A percentile compares a stretch with the other conserved stretches of the same genome.
phyloP scores from a whole-genome alignment of 2,113 vertebrate genomes.

The Hepsetus odoe region DNA sequence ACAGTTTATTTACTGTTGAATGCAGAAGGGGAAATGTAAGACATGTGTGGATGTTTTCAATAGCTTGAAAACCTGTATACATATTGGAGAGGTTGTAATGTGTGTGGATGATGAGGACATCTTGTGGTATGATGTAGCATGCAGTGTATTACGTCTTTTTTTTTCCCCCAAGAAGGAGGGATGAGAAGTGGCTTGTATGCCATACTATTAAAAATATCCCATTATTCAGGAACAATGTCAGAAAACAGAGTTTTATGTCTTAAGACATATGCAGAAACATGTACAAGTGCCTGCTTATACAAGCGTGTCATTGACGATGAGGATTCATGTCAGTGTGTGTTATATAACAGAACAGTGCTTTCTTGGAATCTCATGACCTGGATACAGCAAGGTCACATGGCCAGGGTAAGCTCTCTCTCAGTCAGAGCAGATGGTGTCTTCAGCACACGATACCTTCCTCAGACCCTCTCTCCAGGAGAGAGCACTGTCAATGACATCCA shows the following conservation, averaged over 20 bases:
- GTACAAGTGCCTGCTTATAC: neutral
- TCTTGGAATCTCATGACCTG: slow-evolving; percentile 57
- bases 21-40: too few species aligned
- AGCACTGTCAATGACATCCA: slow-evolving; percentile 64
- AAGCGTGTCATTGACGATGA: neutral
- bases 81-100: neutral
- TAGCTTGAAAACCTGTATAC: neutral
- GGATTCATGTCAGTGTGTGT: slow-evolving; percentile 45
- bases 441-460: slow-evolving; percentile 60
- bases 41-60: too few species aligned
- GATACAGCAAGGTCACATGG: slow-evolving; percentile 73
- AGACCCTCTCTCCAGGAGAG: slow-evolving; percentile 67
- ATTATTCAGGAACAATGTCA: too few species aligned
- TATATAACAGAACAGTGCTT: slow-evolving; percentile 64
- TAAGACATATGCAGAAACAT: neutral
- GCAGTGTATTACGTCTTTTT: neutral
- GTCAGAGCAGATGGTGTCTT: slow-evolving; percentile 72
- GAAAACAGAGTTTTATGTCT: too few species aligned
- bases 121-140: neutral
- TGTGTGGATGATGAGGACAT: neutral
- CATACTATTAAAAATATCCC: too few species aligned
- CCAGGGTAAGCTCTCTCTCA: slow-evolving; percentile 66
- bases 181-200: neutral
- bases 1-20: too few species aligned
- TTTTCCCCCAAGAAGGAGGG: neutral